phyloP scores from a whole-genome alignment of 2,888 invertebrate genomes.

The Plutella xylostella region DNA sequence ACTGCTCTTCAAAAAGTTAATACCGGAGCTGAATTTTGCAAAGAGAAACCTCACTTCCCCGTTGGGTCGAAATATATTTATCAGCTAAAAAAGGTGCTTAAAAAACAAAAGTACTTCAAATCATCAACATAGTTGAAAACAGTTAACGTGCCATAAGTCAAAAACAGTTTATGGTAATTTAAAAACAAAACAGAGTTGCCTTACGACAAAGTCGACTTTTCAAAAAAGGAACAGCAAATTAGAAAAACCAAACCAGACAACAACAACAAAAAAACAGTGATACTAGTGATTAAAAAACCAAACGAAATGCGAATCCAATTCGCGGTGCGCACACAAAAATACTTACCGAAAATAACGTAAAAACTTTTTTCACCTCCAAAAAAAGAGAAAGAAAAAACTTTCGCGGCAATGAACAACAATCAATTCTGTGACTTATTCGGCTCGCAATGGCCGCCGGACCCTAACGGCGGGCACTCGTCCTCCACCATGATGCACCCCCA shows the following conservation, averaged over 20 bases:
- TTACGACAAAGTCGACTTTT: slow-evolving; percentile 58
- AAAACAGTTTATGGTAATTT: slow-evolving; percentile 44
- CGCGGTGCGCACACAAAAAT: slow-evolving; percentile 30
- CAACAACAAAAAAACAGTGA: slow-evolving; percentile 34
- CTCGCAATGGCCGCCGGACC: slow-evolving; percentile 65
- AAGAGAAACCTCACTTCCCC: slow-evolving; percentile 61
- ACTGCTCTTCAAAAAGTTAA: slow-evolving; percentile 62
- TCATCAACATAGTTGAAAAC: slow-evolving; percentile 52
- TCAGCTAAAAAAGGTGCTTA: slow-evolving; percentile 51
- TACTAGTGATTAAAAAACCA: slow-evolving; percentile 30
- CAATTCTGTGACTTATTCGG: slow-evolving; percentile 64
- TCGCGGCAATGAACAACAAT: slow-evolving; percentile 49
- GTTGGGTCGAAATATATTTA: slow-evolving; percentile 53
- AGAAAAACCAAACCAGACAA: slow-evolving; percentile 22
- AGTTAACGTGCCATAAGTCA: slow-evolving; percentile 47
- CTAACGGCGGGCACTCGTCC: slow-evolving; percentile 58
- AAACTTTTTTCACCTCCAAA: slow-evolving; percentile 13
- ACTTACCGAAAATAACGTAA: slow-evolving; percentile 50
- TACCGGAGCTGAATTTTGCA: slow-evolving; percentile 59
- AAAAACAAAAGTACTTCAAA: slow-evolving; percentile 11
- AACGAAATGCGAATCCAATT: slow-evolving; percentile 59
- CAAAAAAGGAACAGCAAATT: slow-evolving; percentile 18
- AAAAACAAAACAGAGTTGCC: slow-evolving; percentile 38
- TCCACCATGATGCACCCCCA: slow-evolving; percentile 53
- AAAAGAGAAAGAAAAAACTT: slow-evolving; percentile 17